Evolutionary conservation across 2,113 vertebrate genomes (phyloP), one percentile per base, ranked within the genome.

Genomic region (Saguinus midas): DNA sequence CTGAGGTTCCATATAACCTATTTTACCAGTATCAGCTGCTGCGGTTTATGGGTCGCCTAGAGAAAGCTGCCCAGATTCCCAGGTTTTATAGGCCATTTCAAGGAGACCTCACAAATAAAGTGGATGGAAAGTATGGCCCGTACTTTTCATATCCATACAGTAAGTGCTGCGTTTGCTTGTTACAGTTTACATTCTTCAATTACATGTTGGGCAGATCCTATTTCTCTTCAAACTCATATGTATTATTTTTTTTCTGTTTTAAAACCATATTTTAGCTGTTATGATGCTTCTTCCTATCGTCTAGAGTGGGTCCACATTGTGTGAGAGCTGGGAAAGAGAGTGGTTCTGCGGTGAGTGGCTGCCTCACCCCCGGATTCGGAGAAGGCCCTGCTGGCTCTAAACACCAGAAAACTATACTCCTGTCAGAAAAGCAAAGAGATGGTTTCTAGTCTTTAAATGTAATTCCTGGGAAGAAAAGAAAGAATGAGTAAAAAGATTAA

Each of bases 21-120:
- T 97, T 98, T 98, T 98, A 97, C 96, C 97, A 97, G 96, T 80
- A 98, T 98, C 98, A 98, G 97, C 98, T 98, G 98, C 96, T 96
- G 18, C 55, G 68, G 94, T 97, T 98, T 98, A 97, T 91, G 96
- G 80, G 89, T 96, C 93, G 94, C 94, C 90, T 32, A 45, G 90
- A 97, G 98, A 97, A 98, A 97, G 66, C 91, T 92, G 96, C 95
- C 95, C 91, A 97, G 89, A 79, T 92, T 98, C 96, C 97, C 70
- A 87, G 81, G 90, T 97, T 98, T 98, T 97, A 98, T 90, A 95
- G 97, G 92, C 92, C 61, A 72, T 97, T 98, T 97, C 96, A 97
- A 98, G 97, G 98, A 97, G 98, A 97, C 94, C 98, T 97, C 97
- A 97, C 97, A 98, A 97, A 97, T 94, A 90, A 97, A 97, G 87